Conservation (phyloP, 53 echinoderm and acorn worm species). For the Henricia sp. region DNA sequence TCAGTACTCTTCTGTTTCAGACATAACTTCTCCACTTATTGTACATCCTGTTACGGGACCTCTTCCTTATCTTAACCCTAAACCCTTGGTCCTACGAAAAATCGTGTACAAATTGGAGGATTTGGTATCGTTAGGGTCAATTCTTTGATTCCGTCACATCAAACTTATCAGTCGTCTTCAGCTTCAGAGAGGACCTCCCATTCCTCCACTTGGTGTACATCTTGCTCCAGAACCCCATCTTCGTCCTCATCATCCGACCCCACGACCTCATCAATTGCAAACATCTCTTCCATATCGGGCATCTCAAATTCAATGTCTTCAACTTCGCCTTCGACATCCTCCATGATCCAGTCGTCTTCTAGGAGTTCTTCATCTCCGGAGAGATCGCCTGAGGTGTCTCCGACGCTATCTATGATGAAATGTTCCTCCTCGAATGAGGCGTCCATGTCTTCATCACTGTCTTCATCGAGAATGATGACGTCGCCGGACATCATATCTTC, state of each 20-base stretch:
- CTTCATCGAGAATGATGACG: conserved; percentile 46
- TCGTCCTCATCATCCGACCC: conserved; percentile 29
- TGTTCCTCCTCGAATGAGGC: background rate
- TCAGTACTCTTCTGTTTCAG: too few relatives aligned
- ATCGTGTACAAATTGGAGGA: too few relatives aligned
- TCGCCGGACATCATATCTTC: conserved; percentile 38
- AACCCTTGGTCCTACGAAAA: too few relatives aligned
- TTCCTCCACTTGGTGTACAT: conserved; percentile 29
- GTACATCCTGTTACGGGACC: too few relatives aligned
- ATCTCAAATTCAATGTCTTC: conserved; percentile 15
- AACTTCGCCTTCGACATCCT: background rate
- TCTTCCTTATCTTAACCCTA: too few relatives aligned
- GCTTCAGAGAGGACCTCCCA: conserved; percentile 53
- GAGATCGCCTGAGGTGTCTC: conserved; percentile 1
- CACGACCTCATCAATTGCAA: conserved; percentile 51
- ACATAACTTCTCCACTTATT: too few relatives aligned
- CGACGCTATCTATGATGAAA: background rate
- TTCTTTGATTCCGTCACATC: too few relatives aligned
- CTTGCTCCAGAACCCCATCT: background rate
- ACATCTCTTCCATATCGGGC: conserved; percentile 31
- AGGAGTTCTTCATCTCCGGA: conserved; percentile 3
- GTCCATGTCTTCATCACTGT: conserved; percentile 41
- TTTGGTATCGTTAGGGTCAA: too few relatives aligned
- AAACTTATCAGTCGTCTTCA: conserved; percentile 46
- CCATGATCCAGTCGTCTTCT: conserved; percentile 17